Evolutionary conservation across 2,888 invertebrate species (phyloP).

Genomic region (Bombylius major): DNA sequence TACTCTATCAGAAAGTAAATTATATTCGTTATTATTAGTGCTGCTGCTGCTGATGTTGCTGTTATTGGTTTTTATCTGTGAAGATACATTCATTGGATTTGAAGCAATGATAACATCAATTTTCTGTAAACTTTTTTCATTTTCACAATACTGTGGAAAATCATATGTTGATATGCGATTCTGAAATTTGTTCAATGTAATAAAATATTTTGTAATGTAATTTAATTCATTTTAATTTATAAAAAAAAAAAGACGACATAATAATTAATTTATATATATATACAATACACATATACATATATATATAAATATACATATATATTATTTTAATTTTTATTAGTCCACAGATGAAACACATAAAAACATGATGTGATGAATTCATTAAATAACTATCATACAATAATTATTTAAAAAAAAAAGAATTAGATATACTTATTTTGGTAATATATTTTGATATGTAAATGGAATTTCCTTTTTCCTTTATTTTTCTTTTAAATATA

Average conservation of each 20-base stretch:
- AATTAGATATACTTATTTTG: too few species aligned
- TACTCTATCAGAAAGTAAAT: background rate
- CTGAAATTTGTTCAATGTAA: slow-evolving; percentile 9
- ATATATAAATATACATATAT: too few species aligned
- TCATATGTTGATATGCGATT: slow-evolving; percentile 18
- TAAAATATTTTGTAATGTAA: background rate
- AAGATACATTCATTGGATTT: background rate
- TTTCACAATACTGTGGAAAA: slow-evolving; percentile 15
- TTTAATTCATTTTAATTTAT: background rate
- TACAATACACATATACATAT: too few species aligned
- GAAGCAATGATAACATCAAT: background rate
- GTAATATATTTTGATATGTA: too few species aligned
- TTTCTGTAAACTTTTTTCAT: slow-evolving; percentile 10
- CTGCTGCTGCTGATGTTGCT: background rate
- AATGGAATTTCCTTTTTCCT: too few species aligned
- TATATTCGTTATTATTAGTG: background rate
- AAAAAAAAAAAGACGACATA: too few species aligned
- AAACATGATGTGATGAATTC: too few species aligned
- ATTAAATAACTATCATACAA: background rate
- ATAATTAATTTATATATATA: too few species aligned
- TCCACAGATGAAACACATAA: background rate
- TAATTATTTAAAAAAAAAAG: too few species aligned
- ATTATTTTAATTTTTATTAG: background rate
- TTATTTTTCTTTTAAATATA: too few species aligned
- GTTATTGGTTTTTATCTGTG: background rate